Base-by-base conservation (phyloP, 1,140 invertebrate genomes). In the Venustaconcha ellipsiformis region DNA sequence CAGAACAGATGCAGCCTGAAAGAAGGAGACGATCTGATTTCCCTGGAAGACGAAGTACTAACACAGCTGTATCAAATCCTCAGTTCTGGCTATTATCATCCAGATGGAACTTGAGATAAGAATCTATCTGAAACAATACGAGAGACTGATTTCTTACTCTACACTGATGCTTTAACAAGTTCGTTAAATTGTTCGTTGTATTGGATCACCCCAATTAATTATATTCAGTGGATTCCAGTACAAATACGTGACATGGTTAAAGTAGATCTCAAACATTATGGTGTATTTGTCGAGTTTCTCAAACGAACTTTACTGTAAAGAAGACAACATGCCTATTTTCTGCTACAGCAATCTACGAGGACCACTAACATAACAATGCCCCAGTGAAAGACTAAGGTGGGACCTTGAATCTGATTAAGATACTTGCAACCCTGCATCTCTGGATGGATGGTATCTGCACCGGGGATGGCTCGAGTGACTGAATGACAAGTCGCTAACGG, bases 311-410 rank as follows among this genome's bases (percentile, higher is more conserved):
- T 55, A 71, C 73, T 65, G 72, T 75, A 18, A 64, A 81, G 20
- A 72, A 77, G 23, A 65, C 70, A 66, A n/a, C 57, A 18, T 12
- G 55, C 3, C 6, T 20, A 4, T 77, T 77, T 26, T 85, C 82
- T 63, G 62, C 74, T 14, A 82, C 84, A n/a, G 57, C 74, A 26
- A 73, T 83, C 60, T 81, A 85, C 67, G 81, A 85, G 57, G 79
- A 76, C 15, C 84, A 85, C 73, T 82, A 85, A 59, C 84, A 78
- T 20, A 67, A 67, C 57, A 77, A 77, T 65, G 60, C 68, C 15
- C 2, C 72, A 3, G 23, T 85, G 13, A 84, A 85, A 76, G 75
- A 73, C 70, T 80, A 83, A 37, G 82, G 83, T 55, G 83, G 76
- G 26, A 82, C 83, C 18, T 71, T 85, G n/a, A 79, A 77, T 37